Base-by-base conservation (phyloP, 2,113 vertebrate genomes). In the Pelobates fuscus region DNA sequence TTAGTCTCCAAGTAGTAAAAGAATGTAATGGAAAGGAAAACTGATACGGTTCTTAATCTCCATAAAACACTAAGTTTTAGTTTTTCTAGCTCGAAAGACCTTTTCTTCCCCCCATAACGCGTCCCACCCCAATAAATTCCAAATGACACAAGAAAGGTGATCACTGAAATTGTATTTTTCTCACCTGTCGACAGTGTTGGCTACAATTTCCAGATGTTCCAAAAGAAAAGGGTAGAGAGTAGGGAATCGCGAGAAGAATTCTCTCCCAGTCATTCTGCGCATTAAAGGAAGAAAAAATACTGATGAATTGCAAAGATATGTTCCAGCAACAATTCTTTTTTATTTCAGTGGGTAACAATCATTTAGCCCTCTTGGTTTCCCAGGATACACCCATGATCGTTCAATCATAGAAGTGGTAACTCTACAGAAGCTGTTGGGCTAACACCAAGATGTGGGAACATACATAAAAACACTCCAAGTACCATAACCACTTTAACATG, bases 221-320 rank as follows among this genome's bases (percentile, higher is more conserved):
- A 99, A 93, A 20, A 99, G 92, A 78, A 99, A 99, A 7, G 95
- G 93, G 79, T 98, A 95, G 69, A 98, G 94, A 23, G 93, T 89
- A 0, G 96, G 96, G 78, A 96, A 99, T 5, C 95, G 93, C 65
- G 94, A 95, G 86, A 99, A 99, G 74, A 98, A 98, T 82, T 98
- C 95, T 2, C 94, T 90, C 58, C 96, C 97, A 0, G 96, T 98
- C 96, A 98, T 98, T 86, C 96, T 99, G 81, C 30, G 72, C 78
- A 84, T 72, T 25, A 63, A 57, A 60, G 3, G 71, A 41, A 3
- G 2, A 3, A 41, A 69, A n/a, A n/a, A n/a, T n/a, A n/a, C n/a
- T n/a, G n/a, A 30, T 2, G 21, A 20, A n/a, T 15, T n/a, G n/a
- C n/a, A n/a, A n/a, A n/a, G n/a, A n/a, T n/a, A n/a, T n/a, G n/a